Conservation (phyloP, 1,140 invertebrate species). For the Drosophila micromelanica region DNA sequence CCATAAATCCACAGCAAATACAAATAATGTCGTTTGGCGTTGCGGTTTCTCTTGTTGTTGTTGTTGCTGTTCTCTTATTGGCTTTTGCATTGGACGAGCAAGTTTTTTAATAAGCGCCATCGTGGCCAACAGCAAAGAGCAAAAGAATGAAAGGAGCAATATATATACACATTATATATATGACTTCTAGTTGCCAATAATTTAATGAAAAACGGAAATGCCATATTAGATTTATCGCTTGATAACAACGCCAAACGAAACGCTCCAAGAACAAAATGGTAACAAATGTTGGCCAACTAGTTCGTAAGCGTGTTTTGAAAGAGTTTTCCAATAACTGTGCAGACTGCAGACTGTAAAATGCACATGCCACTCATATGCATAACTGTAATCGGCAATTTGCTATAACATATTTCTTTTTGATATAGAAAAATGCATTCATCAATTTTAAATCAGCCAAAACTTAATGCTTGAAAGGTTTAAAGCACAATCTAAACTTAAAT, state of each 20-base stretch:
- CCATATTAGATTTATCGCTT: slow-evolving; percentile 72
- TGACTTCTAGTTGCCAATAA: slow-evolving; percentile 62
- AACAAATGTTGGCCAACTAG: slow-evolving; percentile 19
- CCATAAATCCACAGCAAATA: slow-evolving; percentile 66
- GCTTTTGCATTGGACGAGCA: slow-evolving; percentile 35
- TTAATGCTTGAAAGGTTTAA: too few relatives aligned
- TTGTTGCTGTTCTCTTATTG: slow-evolving; percentile 20
- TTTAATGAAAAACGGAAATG: slow-evolving; percentile 80
- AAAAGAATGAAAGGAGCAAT: slow-evolving; percentile 4
- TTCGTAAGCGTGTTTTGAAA: background rate
- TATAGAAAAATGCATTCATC: too few relatives aligned
- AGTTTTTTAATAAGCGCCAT: slow-evolving; percentile 72
- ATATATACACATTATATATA: slow-evolving; percentile 12
- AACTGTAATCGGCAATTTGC: background rate
- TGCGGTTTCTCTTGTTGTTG: slow-evolving; percentile 34
- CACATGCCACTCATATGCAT: background rate
- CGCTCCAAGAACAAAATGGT: slow-evolving; percentile 1
- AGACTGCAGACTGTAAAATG: background rate
- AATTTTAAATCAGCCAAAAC: too few relatives aligned
- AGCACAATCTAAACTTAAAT: too few relatives aligned
- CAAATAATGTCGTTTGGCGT: slow-evolving; percentile 61
- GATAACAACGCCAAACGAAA: slow-evolving; percentile 46
- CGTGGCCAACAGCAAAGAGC: slow-evolving; percentile 19
- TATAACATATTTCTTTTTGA: too few relatives aligned
- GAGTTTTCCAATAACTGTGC: background rate